A percentile compares a stretch with the other conserved stretches of the same genome.
Evolutionary conservation across 2,797 vertebrate genomes (phyloP).

Genomic region (Calcarius lapponicus): DNA sequence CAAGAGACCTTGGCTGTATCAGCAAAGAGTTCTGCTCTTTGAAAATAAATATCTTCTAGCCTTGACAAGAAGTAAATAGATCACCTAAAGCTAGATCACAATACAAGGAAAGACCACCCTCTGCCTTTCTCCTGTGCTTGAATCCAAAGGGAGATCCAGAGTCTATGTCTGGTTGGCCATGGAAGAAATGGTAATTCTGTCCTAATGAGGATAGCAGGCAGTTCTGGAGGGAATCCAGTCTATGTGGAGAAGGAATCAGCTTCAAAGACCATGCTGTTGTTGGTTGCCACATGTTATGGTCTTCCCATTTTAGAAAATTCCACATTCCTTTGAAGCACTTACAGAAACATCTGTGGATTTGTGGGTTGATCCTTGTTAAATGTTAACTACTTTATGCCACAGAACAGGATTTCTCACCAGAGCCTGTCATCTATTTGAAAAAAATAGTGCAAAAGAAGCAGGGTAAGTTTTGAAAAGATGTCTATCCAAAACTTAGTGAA

Average conservation of each 20-base stretch:
- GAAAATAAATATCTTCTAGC: not conserved
- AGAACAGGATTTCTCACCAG: not conserved
- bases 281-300: not conserved
- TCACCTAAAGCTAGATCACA: not conserved
- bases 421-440: not conserved
- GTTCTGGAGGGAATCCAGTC: not conserved
- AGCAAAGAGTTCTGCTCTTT: not conserved
- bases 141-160: not conserved
- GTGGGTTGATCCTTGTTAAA: not conserved
- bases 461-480: not conserved
- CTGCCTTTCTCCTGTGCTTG: not conserved
- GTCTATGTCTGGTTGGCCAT: not conserved
- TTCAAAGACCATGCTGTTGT: not conserved
- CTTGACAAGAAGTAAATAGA: slow-evolving; percentile 11
- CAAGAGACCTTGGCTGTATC: slow-evolving; percentile 14
- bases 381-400: not conserved
- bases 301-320: slow-evolving; percentile 26
- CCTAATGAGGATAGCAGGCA: not conserved
- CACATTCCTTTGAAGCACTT: not conserved
- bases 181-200: not conserved
- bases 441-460: not conserved
- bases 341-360: slow-evolving; percentile 23
- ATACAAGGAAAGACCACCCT: not conserved
- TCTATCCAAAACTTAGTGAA: not conserved
- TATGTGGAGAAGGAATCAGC: not conserved